phyloP scores from a whole-genome alignment of 2,797 vertebrate genomes.

The Novumbra hubbsi region DNA sequence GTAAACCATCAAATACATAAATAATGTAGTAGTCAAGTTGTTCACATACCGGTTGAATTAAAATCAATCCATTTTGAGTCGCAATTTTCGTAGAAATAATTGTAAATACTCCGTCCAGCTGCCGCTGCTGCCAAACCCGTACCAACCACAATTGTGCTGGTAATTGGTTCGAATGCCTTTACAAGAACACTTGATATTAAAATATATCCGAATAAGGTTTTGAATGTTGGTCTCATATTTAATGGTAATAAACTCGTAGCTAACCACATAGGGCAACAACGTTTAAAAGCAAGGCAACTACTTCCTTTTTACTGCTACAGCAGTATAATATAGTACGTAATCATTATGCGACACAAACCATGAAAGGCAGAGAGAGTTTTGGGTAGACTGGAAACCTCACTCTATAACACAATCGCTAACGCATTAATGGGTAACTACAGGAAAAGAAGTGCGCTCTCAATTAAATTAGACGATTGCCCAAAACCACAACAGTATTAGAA shows the following conservation, averaged over 20 bases:
- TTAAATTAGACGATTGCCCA: no score
- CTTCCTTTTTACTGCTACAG: not conserved
- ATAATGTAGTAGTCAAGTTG: not conserved
- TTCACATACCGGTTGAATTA: conserved; percentile 11
- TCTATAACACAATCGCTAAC: no score
- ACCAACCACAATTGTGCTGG: conserved; percentile 1
- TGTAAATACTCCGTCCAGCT: not conserved
- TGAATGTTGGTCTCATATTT: not conserved
- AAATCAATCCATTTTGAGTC: conserved; percentile 13
- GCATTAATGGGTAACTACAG: no score
- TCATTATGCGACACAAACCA: not conserved
- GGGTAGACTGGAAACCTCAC: no score
- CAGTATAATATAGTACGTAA: not conserved
- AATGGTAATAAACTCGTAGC: not conserved
- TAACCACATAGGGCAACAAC: not conserved
- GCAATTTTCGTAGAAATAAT: conserved; percentile 14
- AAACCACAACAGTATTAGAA: no score
- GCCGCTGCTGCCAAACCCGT: not conserved
- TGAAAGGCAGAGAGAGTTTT: no score
- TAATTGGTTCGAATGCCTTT: conserved; percentile 13
- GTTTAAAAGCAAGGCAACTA: not conserved
- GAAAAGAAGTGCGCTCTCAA: no score
- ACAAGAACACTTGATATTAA: conserved; percentile 6
- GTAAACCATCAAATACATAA: not conserved
- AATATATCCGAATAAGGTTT: not conserved